Conservation (phyloP, 2,888 invertebrate species). For the Teleiodes luculella region DNA sequence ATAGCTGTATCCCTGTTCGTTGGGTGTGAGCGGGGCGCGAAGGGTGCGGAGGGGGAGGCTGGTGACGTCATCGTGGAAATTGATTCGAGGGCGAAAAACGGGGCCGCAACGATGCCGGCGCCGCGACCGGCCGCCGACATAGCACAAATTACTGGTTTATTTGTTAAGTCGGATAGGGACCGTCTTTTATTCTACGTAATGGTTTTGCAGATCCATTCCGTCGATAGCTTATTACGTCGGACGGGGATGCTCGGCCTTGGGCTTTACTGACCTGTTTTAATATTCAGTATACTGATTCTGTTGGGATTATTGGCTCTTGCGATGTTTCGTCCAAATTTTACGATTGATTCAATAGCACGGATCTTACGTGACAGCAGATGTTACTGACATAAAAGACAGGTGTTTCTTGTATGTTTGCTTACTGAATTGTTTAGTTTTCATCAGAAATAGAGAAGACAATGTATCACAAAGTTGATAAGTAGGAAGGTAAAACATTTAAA, state of each 20-base stretch:
- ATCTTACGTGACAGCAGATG: too few species aligned
- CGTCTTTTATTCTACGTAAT: constrained; percentile 48
- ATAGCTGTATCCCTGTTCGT: constrained; percentile 56
- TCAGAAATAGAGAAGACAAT: background rate
- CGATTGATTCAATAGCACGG: too few species aligned
- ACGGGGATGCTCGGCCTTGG: background rate
- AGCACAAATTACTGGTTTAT: constrained; percentile 66
- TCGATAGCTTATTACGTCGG: constrained; percentile 39
- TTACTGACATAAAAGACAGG: too few species aligned
- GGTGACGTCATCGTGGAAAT: constrained; percentile 71
- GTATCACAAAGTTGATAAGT: background rate
- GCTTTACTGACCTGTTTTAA: background rate
- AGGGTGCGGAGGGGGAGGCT: constrained; percentile 29
- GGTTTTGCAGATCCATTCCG: constrained; percentile 34
- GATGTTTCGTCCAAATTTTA: too few species aligned
- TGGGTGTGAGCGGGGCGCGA: constrained; percentile 38
- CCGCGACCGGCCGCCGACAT: constrained; percentile 48
- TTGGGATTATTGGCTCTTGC: background rate
- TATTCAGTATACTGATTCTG: background rate
- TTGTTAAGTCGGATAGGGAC: constrained; percentile 45
- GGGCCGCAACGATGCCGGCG: constrained; percentile 65
- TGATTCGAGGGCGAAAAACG: constrained; percentile 72
- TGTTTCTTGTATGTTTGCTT: too few species aligned
- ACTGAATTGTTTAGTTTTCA: too few species aligned
- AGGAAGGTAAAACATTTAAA: background rate